phyloP scores from a whole-genome alignment of 2,888 invertebrate species.

The Volucella bombylans region DNA sequence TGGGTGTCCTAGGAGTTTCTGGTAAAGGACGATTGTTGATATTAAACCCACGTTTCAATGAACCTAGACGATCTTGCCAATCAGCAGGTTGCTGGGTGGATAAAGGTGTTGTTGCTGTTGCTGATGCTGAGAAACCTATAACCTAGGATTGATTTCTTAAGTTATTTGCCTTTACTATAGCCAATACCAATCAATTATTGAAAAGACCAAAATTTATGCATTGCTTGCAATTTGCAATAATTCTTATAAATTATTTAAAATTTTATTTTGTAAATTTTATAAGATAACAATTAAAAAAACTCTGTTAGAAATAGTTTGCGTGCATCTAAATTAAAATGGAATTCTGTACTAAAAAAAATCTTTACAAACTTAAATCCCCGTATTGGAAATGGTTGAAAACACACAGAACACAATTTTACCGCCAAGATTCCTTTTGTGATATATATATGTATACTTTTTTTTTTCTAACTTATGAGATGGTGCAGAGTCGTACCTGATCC shows the following conservation, averaged over 20 bases:
- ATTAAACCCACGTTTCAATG: slow-evolving; percentile 76
- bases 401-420: slow-evolving; percentile 45
- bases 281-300: slow-evolving; percentile 64
- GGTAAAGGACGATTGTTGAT: slow-evolving; percentile 83
- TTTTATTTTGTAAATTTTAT: slow-evolving; percentile 56
- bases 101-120: slow-evolving; percentile 76
- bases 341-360: slow-evolving; percentile 26
- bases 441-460: slow-evolving; percentile 57
- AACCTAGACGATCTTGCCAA: slow-evolving; percentile 77
- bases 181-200: slow-evolving; percentile 49
- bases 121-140: slow-evolving; percentile 69
- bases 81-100: slow-evolving; percentile 74
- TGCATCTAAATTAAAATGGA: slow-evolving; percentile 60
- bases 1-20: slow-evolving; percentile 83
- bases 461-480: slow-evolving; percentile 79
- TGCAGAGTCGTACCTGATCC: slow-evolving; percentile 83
- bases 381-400: slow-evolving; percentile 54
- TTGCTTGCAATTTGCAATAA: slow-evolving; percentile 40
- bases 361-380: slow-evolving; percentile 30
- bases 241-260: slow-evolving; percentile 36
- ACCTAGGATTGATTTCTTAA: slow-evolving; percentile 76
- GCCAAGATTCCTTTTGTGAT: slow-evolving; percentile 3
- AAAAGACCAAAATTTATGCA: slow-evolving; percentile 56
- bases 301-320: slow-evolving; percentile 54
- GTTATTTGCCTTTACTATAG: slow-evolving; percentile 66